Evolutionary conservation across 2,888 invertebrate genomes (phyloP), one percentile per base, ranked within the genome.

Genomic region (Sthenelais limicola): DNA sequence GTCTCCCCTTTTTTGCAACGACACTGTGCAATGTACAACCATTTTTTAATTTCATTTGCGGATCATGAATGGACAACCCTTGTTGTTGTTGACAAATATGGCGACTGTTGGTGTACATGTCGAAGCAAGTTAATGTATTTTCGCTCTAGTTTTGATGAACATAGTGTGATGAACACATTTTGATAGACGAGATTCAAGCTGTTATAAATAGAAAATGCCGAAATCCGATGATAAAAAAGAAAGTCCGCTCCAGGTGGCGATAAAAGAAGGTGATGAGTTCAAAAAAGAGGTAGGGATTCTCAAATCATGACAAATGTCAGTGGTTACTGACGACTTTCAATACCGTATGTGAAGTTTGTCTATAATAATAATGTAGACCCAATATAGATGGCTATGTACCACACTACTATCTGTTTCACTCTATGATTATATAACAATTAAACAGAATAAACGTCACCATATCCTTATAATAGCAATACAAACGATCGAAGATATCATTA

Each of bases 201-300:
- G 33, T 56, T 28, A 18, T 24, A 56, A 56, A 30, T n/a, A n/a
- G n/a, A n/a, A n/a, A n/a, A 56, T 56, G 56, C 56, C 56, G 32
- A 56, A 56, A 15, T 33, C 30, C n/a, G 30, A 56, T 2, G 56
- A 56, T 5, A 33, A 56, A 3, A n/a, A 32, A n/a, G 18, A 28
- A 21, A 56, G 56, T 15, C 56, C 56, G n/a, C 32, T 56, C 1
- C 56, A 56, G 7, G 3, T 15, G 1, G 56, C 56, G 30, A 28
- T 56, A 9, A 56, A 56, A n/a, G 56, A 56, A 33, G 56, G 32
- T 32, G 56, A 56, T 56, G 56, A 5, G 9, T 56, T 30, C 3
- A 56, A 56, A 18, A 56, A 56, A 56, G 30, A 56, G 56, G 56
- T 56, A 56, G 56, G 32, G 43, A 4, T 48, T 48, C 9, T 3